Base-by-base conservation (phyloP, 2,113 vertebrate species). In the Nanger granti region DNA sequence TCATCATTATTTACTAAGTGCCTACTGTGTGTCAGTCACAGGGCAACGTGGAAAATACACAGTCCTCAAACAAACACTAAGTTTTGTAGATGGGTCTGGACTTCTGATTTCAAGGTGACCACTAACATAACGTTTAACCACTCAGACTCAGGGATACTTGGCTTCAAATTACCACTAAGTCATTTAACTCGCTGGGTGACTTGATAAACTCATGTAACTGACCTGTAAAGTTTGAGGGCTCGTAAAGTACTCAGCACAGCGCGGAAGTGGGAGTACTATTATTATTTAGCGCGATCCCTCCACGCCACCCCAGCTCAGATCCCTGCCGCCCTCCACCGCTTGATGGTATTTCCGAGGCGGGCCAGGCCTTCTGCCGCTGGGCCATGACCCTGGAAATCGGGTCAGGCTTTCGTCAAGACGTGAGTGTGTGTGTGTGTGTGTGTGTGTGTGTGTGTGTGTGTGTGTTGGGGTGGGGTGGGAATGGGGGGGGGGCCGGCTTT, bases 331-430 rank as follows among this genome's bases (percentile, higher is more conserved):
- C 84, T 90, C 34, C 89, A 83, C 62, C 44, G 52, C 80, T 62
- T 59, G 41, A 57, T 87, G 87, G 80, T 95, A 92, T 97, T 97
- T 97, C 84, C 22, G 57, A 97, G 80, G 64, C 93, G 86, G 94
- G 41, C 96, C 76, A 64, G 89, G 93, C 92, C 92, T 55, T 94
- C 87, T 64, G 86, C 47, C n/a, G 82, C 94, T 97, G 82, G 82
- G 76, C 93, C 26, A n/a, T 92, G 97, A 97, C 97, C 98, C 98
- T 97, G 95, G 95, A 97, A 97, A 97, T 89, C 92, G 37, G 95
- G 95, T 96, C 95, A 97, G 87, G 20, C 94, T 34, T 94, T 52
- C 92, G 73, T 97, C 73, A 59, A 95, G 96, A 92, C 66, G 31
- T 80, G n/a, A 55, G 89, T 26, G 9, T 26, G 26, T 14, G 29